Evolutionary conservation across 2,797 vertebrate genomes (phyloP).

Genomic region (Enteromius afrohamiltoni): DNA sequence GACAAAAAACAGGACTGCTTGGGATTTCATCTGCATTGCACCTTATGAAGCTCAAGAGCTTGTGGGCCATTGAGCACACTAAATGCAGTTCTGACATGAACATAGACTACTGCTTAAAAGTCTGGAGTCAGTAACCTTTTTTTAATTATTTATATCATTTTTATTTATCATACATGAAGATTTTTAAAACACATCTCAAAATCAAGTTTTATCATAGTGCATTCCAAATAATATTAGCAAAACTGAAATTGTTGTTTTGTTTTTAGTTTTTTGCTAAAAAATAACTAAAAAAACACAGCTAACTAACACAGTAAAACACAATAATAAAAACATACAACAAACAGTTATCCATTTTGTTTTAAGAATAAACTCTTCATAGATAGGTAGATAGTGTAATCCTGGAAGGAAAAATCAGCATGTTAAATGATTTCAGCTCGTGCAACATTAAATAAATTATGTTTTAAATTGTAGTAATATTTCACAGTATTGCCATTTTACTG

Average conservation of each 20-base stretch:
- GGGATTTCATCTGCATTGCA: background rate
- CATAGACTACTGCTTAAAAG: background rate
- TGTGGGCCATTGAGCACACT: background rate
- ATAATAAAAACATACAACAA: too few species aligned
- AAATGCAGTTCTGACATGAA: constrained; percentile 3
- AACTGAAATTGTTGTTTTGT: too few species aligned
- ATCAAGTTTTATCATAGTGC: too few species aligned
- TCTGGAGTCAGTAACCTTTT: background rate
- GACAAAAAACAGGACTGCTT: background rate
- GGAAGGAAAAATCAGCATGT: background rate
- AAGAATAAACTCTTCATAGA: too few species aligned
- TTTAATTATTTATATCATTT: too few species aligned
- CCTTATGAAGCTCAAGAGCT: background rate
- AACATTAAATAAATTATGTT: background rate
- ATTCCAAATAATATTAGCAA: too few species aligned
- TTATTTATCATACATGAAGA: too few species aligned
- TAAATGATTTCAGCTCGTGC: background rate
- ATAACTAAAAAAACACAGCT: too few species aligned
- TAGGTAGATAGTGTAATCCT: background rate
- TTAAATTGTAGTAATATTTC: background rate
- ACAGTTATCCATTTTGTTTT: too few species aligned
- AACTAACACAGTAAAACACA: too few species aligned
- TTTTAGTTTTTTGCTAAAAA: too few species aligned
- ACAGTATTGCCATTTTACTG: background rate
- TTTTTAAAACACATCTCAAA: too few species aligned